Base-by-base conservation (phyloP, 2,888 invertebrate genomes). In the Stegophylla sp. region DNA sequence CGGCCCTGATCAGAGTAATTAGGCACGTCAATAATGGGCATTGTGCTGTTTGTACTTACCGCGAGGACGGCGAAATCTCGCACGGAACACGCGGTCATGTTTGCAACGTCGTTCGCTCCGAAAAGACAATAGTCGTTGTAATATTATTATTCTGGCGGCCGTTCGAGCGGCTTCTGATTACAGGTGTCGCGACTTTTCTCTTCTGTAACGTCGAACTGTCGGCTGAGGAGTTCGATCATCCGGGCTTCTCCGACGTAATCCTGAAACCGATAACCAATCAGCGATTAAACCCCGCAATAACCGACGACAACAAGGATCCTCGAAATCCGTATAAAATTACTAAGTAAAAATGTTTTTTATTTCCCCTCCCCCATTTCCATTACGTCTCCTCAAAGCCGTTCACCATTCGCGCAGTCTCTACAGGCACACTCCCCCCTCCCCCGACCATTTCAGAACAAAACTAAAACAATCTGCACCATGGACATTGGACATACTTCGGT, bases 201-300 rank as follows among this genome's bases (percentile, higher is more conserved):
- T 56, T 56, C 10, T 56, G 1, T 3, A 1, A 2, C 45, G 45
- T 13, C 45, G 45, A 45, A 2, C 12, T 45, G 20, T 10, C 20
- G 17, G 51, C 10, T 34, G 12, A 56, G 12, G n/a, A 1, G 17
- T 56, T 72, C 34, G 51, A 64, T 75, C 67, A 77, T 67, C 77
- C 77, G 23, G 77, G 67, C 15, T 77, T 69, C 28, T 77, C 69
- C 59, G 45, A 20, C n/a, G 20, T 34, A 48, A 48, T 45, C 77
- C 77, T 77, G 77, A 56, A 77, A 77, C 59, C 23, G 17, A 61
- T 5, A 77, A 67, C n/a, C 17, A 34, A 7, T 26, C 15, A 12
- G 13, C 26, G 26, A 15, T 59, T 1, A 26, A 15, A 28, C 10
- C 3, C 17, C 1, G 9, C 7, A 61, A 61, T 28, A 13, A 5